Evolutionary conservation across 2,797 vertebrate species (phyloP).

Genomic region (Sebastes oblongus): DNA sequence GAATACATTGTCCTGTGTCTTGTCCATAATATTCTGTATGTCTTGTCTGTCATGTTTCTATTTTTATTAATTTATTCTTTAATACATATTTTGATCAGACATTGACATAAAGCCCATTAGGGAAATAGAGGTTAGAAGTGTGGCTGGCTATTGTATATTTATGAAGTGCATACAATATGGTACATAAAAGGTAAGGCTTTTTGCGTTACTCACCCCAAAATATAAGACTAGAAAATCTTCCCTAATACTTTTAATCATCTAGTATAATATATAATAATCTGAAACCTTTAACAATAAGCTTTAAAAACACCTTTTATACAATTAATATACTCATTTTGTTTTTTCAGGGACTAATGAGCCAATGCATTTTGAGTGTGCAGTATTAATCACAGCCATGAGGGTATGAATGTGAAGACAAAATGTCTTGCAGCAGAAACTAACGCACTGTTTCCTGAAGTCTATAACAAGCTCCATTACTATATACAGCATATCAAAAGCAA

Average conservation of each 20-base stretch:
- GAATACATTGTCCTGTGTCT: too few relatives aligned
- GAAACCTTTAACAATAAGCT: background rate
- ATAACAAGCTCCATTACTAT: background rate
- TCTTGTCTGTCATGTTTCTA: background rate
- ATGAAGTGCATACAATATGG: background rate
- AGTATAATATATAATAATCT: too few relatives aligned
- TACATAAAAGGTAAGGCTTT: background rate
- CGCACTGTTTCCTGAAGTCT: background rate
- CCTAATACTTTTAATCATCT: background rate
- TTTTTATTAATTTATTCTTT: background rate
- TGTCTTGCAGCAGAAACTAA: background rate
- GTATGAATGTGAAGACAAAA: conserved; percentile 6
- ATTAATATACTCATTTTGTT: background rate
- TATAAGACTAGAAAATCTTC: background rate
- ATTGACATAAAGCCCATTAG: background rate
- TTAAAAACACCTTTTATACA: background rate
- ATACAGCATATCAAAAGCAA: background rate
- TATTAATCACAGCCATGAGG: background rate
- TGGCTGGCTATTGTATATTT: background rate
- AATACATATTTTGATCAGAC: background rate
- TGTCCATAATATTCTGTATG: background rate
- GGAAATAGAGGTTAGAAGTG: background rate
- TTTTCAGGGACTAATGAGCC: background rate
- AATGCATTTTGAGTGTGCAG: background rate
- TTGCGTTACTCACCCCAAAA: background rate